Conservation (phyloP, 2,797 vertebrate species). For the Hephaestus fuliginosus region DNA sequence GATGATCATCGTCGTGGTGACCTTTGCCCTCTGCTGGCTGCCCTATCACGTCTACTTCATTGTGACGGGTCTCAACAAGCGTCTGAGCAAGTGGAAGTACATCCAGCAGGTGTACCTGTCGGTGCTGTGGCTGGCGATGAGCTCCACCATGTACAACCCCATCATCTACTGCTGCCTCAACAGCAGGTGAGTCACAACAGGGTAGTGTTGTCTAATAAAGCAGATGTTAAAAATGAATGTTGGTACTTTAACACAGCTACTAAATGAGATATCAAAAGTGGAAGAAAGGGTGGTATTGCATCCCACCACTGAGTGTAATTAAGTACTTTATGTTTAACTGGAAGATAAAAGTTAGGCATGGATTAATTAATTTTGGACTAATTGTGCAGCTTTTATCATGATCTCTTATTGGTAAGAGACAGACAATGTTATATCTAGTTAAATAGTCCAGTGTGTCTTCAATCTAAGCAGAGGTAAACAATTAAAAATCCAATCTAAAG, state of each 20-base stretch:
- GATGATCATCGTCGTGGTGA: constrained; percentile 98
- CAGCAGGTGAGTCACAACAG: constrained; percentile 88
- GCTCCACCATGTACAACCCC: constrained; percentile 99
- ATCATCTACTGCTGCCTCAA: constrained; percentile 99
- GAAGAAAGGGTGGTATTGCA: neutral
- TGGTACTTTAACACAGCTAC: neutral
- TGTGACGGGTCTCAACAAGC: constrained; percentile 90
- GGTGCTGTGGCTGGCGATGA: constrained; percentile 98
- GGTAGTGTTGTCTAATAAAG: too few species aligned
- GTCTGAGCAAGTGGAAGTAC: constrained; percentile 90
- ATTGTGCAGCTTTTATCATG: neutral
- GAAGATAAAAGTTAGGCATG: neutral
- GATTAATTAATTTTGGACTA: neutral
- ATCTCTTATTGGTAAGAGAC: neutral
- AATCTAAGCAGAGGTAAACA: neutral
- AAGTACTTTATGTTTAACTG: neutral
- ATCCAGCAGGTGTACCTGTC: constrained; percentile 98
- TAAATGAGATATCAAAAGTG: neutral
- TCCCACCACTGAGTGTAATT: neutral
- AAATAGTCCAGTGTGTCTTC: neutral
- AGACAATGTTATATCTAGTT: neutral
- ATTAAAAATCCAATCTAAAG: neutral
- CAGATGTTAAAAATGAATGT: neutral
- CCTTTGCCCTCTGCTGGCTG: constrained; percentile 97
- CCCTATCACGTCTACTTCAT: constrained; percentile 97